Conservation (phyloP, 2,888 invertebrate species). For the Trichacis sp. region DNA sequence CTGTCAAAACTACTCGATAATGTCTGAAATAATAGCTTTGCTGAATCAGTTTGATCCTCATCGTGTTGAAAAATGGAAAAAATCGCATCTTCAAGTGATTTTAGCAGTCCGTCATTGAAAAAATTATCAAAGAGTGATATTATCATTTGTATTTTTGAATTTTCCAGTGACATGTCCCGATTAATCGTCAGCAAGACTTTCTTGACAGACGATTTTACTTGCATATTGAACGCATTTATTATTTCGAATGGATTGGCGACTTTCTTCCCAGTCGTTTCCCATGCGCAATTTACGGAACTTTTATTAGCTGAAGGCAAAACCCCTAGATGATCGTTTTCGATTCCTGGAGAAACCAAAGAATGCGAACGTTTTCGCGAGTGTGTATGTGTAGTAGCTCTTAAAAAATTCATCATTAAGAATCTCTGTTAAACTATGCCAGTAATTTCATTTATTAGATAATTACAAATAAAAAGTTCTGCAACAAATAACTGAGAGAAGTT, state of each 20-base stretch:
- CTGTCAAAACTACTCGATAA: neutral
- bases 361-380: neutral
- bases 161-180: conserved; percentile 2
- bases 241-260: neutral
- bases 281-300: neutral
- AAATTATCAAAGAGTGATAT: neutral
- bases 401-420: neutral
- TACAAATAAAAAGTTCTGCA: neutral
- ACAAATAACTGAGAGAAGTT: neutral
- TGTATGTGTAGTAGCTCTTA: neutral
- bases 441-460: neutral
- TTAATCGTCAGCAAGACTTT: neutral
- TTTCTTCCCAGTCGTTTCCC: neutral
- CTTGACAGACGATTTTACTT: neutral
- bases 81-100: neutral
- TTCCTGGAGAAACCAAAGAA: neutral
- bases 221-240: neutral
- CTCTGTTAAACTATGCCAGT: neutral
- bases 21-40: neutral
- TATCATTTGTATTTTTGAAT: conserved; percentile 4
- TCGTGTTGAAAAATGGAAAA: too few relatives aligned
- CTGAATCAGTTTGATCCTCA: neutral
- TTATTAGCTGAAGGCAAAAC: neutral
- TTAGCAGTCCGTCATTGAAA: neutral
- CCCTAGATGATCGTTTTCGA: neutral